Evolutionary conservation across 92 coral and sea anemone genomes (phyloP), one percentile per base, ranked within the genome.

Genomic region (Muricea muricata): DNA sequence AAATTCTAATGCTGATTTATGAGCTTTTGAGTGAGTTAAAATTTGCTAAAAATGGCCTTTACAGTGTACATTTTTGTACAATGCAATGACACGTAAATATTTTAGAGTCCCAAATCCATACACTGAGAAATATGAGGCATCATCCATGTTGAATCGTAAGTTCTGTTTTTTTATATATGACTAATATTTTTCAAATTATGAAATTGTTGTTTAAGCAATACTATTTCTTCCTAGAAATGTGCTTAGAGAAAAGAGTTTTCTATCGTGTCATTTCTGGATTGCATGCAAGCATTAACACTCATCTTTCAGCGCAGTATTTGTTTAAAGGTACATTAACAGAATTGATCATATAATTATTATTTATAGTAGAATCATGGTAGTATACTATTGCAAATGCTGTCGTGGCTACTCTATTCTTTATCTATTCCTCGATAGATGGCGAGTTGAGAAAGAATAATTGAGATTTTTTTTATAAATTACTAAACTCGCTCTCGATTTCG

Each of bases 261-360:
- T 96, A 91, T 84, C 89, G 99, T 20, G 91, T 86, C 50, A 93
- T 96, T 85, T 96, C 99, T 8, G 99, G 99, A 23, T 84, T 96
- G 66, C 99, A 96, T 81, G 94, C 99, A 34, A 96, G 99, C 71
- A 94, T 96, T n/a, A 96, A 96, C 85, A 96, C 93, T 28, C 99
- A 96, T 65, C 81, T 96, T 65, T 92, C 96, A 23, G 97, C 99
- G 57, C 85, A 89, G 54, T 96, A 88, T 65, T 80, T 86, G 14
- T 93, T 90, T 65, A 91, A 91, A 84, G 99, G 99, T 93, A 33
- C 18, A 20, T 48, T 34, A 56, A 24, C 20, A 35, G 12, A n/a
- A n/a, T n/a, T n/a, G n/a, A n/a, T n/a, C n/a, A n/a, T n/a, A n/a
- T n/a, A n/a, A n/a, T n/a, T n/a, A n/a, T n/a, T n/a, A n/a, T n/a